Conservation (phyloP, 2,113 vertebrate species). For the Kryptolebias marmoratus region DNA sequence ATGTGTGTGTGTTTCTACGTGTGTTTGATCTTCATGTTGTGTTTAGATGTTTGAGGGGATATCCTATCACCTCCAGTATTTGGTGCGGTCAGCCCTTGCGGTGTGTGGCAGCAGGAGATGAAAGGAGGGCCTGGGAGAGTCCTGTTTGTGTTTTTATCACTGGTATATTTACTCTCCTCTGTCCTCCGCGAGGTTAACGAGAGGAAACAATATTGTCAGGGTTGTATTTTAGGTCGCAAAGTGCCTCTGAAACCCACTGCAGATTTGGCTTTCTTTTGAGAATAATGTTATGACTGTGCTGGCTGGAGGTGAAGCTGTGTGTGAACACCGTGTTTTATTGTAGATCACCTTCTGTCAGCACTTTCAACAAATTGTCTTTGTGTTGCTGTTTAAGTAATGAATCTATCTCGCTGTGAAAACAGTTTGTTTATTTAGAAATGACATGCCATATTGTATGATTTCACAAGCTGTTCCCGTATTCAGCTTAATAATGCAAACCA, state of each 20-base stretch:
- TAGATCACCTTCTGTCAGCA: constrained; percentile 47
- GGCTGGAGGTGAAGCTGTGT: constrained; percentile 39
- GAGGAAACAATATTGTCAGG: constrained; percentile 76
- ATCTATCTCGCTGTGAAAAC: constrained; percentile 41
- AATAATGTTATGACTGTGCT: constrained; percentile 58
- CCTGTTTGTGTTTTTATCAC: constrained; percentile 82
- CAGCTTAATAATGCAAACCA: constrained; percentile 41
- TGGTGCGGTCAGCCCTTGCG: constrained; percentile 72
- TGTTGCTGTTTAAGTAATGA: constrained; percentile 33
- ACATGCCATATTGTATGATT: constrained; percentile 51
- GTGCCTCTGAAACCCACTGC: constrained; percentile 57
- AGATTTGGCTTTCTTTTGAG: constrained; percentile 31
- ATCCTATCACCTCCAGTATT: constrained; percentile 83
- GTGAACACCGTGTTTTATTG: constrained; percentile 23
- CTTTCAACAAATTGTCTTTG: constrained; percentile 48
- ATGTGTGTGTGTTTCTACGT: constrained; percentile 55
- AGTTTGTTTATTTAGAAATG: constrained; percentile 40
- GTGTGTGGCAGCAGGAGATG: constrained; percentile 74
- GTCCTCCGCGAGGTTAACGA: constrained; percentile 70
- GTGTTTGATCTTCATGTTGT: constrained; percentile 82
- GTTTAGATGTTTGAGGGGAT: constrained; percentile 84
- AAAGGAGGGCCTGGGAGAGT: constrained; percentile 72
- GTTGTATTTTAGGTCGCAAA: constrained; percentile 76
- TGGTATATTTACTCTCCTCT: constrained; percentile 76
- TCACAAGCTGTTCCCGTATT: constrained; percentile 49